Base-by-base conservation (phyloP, 2,113 vertebrate genomes). In the Pipa parva region DNA sequence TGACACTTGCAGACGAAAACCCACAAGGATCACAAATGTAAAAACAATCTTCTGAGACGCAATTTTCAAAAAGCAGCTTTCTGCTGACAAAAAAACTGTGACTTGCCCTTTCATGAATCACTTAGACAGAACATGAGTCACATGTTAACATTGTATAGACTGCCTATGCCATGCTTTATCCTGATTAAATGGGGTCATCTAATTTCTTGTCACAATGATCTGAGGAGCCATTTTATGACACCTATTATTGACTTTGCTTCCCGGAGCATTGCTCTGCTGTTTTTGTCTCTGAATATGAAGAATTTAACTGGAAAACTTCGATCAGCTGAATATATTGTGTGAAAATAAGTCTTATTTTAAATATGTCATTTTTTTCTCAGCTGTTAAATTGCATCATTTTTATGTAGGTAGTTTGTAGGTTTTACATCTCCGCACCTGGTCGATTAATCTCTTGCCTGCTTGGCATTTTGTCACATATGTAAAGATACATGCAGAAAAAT, bases 231-330 rank as follows among this genome's bases (percentile, higher is more conserved):
- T 55, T 73, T 66, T 77, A 71, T 74, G 70, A 80, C 69, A 82
- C 72, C 62, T 80, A 74, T 71, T 77, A 82, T 73, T 77, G 76
- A 75, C 77, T 82, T 77, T 72, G 29, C 0, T 75, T 79, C 81
- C 76, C 72, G 76, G 78, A 80, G 77, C 48, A 31, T 2, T 18
- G 37, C 18, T 21, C 52, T 64, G 17, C 50, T 22, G 31, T 20
- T 48, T 12, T 46, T 58, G 26, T 21, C 46, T 50, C 15, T 28
- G 18, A 65, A 65, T 27, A 31, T 20, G 21, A 25, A 48, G 18
- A 3, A 49, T 21, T 7, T 3, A n/a, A n/a, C n/a, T n/a, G n/a
- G n/a, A n/a, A n/a, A n/a, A n/a, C n/a, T n/a, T n/a, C n/a, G n/a
- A n/a, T n/a, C n/a, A n/a, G n/a, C n/a, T n/a, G n/a, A n/a, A n/a